Base-by-base conservation (phyloP, 2,888 invertebrate species). In the Drosophila quinaria region DNA sequence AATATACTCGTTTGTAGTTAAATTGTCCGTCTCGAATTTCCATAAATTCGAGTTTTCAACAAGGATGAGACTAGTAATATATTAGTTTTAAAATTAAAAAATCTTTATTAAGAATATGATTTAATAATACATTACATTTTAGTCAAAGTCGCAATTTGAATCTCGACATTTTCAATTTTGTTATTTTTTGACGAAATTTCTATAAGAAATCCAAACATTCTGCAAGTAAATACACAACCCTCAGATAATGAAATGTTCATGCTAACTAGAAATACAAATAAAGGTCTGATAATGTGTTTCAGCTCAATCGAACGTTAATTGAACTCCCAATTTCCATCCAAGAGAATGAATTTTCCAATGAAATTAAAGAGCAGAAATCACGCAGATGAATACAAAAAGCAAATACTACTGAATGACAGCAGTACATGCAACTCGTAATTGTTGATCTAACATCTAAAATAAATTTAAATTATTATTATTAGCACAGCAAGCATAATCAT, bases 401-500 rank as follows among this genome's bases (percentile, higher is more conserved):
- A 54, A 22, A 41, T 17, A 2, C n/a, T 13, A 10, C n/a, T 10
- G 10, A 46, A 56, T 46, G 56, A 35, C 33, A 11, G n/a, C 15
- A 15, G 8, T 25, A 35, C 56, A 56, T 35, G 56, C 33, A 31
- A 58, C 3, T n/a, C 3, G 13, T 59, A 17, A 39, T 39, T 51
- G 33, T 25, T n/a, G 10, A 46, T 25, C 11, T 13, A 39, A 22
- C 33, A 15, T 10, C n/a, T 25, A 54, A 46, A 54, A 29, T 17
- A 60, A 59, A 60, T 44, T 8, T 17, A 47, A 60, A 55, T 61
- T 42, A 29, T 42, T 49, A 55, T 49, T 54, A 55, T 49, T 55
- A 61, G 29, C 15, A 17, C 11, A 15, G 13, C 22, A 10, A 11
- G 10, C 33, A 41, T 29, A 42, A 56, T 29, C 19, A 50, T 31